Conservation (phyloP, 2,797 vertebrate genomes). For the Semaprochilodus insignis region DNA sequence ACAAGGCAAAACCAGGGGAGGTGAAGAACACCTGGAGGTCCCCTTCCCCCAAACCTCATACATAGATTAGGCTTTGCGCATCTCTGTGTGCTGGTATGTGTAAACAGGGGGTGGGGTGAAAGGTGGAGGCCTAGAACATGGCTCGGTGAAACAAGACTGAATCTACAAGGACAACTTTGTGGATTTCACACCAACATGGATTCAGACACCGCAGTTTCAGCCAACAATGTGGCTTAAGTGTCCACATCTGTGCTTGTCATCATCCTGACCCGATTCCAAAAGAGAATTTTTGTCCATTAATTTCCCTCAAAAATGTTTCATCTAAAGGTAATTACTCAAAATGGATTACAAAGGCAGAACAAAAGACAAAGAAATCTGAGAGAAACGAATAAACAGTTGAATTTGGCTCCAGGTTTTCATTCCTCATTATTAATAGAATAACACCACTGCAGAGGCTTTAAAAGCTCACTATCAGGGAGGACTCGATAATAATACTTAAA, state of each 20-base stretch:
- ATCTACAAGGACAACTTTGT: background rate
- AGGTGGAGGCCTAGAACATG: background rate
- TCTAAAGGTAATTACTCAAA: background rate
- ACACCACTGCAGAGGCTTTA: background rate
- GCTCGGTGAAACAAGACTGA: background rate
- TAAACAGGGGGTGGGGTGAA: background rate
- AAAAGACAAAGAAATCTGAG: background rate
- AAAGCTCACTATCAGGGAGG: background rate
- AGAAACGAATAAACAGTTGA: background rate
- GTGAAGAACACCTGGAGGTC: constrained; percentile 4
- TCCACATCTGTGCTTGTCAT: background rate
- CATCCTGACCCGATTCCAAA: background rate
- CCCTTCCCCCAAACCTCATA: background rate
- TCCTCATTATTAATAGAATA: background rate
- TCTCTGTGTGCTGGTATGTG: background rate
- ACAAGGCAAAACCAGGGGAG: background rate
- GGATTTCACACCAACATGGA: background rate
- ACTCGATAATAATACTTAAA: background rate
- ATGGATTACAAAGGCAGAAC: background rate
- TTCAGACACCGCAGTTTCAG: background rate
- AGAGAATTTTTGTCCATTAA: background rate
- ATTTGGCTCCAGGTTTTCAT: background rate
- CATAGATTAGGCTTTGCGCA: background rate
- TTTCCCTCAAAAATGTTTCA: background rate
- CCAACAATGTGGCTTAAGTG: background rate